These are phyloP conservation scores for Ascidia mentula DNA, from an alignment of 23 tunicate species.

Conservation along the genomic window DNA sequence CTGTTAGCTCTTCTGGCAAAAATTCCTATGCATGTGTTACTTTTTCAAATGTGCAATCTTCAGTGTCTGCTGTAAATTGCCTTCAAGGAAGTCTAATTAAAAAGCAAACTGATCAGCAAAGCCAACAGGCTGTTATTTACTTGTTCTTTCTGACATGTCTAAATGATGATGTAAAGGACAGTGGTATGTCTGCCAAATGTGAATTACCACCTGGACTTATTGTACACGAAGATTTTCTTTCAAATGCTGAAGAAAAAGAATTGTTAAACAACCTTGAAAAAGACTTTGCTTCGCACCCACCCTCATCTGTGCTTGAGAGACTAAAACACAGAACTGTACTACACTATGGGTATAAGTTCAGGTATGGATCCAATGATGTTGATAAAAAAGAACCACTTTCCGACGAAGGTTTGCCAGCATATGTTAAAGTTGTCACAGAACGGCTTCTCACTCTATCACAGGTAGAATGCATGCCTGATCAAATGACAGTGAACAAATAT, in stretches of 20 bases:
- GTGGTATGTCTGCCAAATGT: neutral
- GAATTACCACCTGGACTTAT: constrained; percentile 45
- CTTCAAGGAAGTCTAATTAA: neutral
- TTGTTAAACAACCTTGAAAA: constrained; percentile 31
- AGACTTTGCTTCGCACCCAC: constrained; percentile 19
- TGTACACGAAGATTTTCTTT: constrained; percentile 65
- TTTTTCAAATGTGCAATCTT: neutral
- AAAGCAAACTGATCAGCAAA: neutral
- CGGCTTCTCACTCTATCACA: constrained; percentile 20
- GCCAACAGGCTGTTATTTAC: neutral
- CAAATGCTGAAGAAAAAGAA: constrained; percentile 41
- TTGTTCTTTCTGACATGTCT: neutral
- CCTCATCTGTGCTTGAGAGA: constrained; percentile 16
- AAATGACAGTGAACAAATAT: constrained; percentile 87
- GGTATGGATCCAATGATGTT: constrained; percentile 79
- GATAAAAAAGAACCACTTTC: constrained; percentile 41
- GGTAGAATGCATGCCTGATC: constrained; percentile 48
- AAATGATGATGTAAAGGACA: neutral
- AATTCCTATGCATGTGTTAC: constrained; percentile 26
- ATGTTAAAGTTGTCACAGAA: constrained; percentile 15
- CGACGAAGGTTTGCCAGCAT: constrained; percentile 28
- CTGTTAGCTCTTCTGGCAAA: neutral
- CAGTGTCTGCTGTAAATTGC: neutral
- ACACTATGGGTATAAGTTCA: constrained; percentile 91
- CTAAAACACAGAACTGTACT: constrained; percentile 74